phyloP scores from a whole-genome alignment of 2,797 vertebrate species.

The Rhinoraja longicauda region DNA sequence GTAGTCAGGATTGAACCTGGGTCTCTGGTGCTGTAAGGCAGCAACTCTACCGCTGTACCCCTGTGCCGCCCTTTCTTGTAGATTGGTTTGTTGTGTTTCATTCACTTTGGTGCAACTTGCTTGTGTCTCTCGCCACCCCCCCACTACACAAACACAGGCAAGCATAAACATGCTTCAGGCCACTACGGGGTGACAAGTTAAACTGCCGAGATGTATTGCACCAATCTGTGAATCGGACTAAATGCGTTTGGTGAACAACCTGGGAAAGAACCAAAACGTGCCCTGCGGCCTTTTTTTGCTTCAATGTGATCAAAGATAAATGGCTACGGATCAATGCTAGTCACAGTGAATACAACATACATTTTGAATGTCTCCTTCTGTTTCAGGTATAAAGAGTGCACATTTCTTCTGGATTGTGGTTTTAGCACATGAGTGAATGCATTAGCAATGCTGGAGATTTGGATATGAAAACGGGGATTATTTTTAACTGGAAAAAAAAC shows the following conservation, averaged over 20 bases:
- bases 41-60: too few species aligned
- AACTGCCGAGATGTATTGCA: not conserved
- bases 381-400: not conserved
- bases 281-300: not conserved
- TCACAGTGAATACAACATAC: not conserved
- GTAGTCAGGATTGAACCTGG: too few species aligned
- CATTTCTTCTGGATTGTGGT: not conserved
- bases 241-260: not conserved
- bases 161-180: not conserved
- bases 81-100: not conserved
- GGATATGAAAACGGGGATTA: not conserved
- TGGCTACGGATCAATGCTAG: not conserved
- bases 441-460: not conserved
- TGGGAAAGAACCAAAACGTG: not conserved
- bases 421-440: not conserved
- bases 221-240: not conserved
- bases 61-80: not conserved
- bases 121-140: not conserved
- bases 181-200: not conserved
- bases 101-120: not conserved
- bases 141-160: too few species aligned
- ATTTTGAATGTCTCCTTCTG: not conserved
- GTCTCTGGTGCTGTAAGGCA: too few species aligned
- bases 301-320: not conserved
- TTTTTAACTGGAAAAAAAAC: not conserved